Base-by-base conservation (phyloP, 1,140 invertebrate species). In the Chironomus tepperi region DNA sequence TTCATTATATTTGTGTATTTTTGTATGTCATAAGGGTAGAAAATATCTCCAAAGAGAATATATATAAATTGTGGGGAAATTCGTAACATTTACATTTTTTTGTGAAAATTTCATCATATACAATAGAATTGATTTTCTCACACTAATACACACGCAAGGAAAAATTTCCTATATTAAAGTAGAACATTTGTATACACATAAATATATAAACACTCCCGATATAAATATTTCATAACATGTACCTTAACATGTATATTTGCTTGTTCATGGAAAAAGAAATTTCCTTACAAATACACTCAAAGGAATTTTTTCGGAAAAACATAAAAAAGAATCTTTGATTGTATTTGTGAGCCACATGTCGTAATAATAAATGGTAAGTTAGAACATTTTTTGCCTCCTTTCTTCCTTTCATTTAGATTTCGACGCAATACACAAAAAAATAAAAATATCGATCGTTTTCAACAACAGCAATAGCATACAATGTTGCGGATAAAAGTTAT, bases 401-500 rank as follows among this genome's bases (percentile, higher is more conserved):
- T 57, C 47, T 57, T 57, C 47, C n/a, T 57, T 57, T 57, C n/a
- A 34, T n/a, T 57, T 57, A 57, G 5, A 57, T 57, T 57, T 57
- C 47, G 47, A 57, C 47, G 47, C 47, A 57, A 57, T 57, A 57
- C 15, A n/a, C 12, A 57, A 15, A 57, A 57, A 34, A 1, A n/a
- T n/a, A 57, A 15, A 57, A 57, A 57, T 57, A 57, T 57, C 47
- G 47, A 57, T 57, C 47, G 47, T n/a, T 57, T n/a, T 57, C 43
- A 47, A 15, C 47, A 57, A 5, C 47, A 57, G 47, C 12, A 57
- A n/a, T 57, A 15, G 47, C 47, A 57, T n/a, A 57, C 12, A 57
- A 34, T 34, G 24, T 34, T 34, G 24, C 24, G 24, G 24, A 34
- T 34, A 47, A 57, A 57, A 57, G 47, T 57, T n/a, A 57, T n/a